Conservation (phyloP, 2,888 invertebrate species). For the Xestoiulus laeticollis region DNA sequence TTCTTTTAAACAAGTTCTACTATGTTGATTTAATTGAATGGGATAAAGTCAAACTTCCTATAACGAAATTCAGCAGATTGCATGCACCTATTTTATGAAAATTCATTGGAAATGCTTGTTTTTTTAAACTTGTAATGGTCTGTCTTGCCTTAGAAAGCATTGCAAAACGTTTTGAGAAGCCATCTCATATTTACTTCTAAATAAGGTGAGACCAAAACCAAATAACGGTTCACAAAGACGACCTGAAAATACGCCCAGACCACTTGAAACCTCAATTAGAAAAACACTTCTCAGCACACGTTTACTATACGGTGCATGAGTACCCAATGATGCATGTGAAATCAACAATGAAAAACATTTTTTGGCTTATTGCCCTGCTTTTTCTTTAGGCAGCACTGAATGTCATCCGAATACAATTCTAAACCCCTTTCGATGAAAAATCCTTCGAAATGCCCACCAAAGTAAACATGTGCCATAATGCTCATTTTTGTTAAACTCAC, state of each 20-base stretch:
- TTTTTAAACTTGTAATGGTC: no score
- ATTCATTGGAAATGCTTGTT: no score
- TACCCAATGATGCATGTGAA: neutral
- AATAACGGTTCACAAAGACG: neutral
- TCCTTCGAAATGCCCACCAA: neutral
- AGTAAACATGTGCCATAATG: neutral
- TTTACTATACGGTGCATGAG: neutral
- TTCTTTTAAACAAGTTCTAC: no score
- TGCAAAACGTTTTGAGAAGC: neutral
- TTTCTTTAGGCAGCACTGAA: slow-evolving; percentile 38
- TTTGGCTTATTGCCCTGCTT: slow-evolving; percentile 38
- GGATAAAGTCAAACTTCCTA: no score
- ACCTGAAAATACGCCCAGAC: neutral
- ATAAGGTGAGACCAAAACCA: neutral
- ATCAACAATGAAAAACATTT: neutral
- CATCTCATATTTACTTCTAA: neutral
- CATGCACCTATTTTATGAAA: no score
- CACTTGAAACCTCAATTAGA: neutral
- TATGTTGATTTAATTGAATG: no score
- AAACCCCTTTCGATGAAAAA: neutral
- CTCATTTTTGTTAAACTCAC: neutral
- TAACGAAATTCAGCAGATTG: no score
- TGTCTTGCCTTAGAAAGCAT: neutral
- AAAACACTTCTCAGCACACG: neutral
- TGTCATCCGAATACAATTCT: neutral